Base-by-base conservation (phyloP, 2,113 vertebrate species). In the Oophaga pumilio region DNA sequence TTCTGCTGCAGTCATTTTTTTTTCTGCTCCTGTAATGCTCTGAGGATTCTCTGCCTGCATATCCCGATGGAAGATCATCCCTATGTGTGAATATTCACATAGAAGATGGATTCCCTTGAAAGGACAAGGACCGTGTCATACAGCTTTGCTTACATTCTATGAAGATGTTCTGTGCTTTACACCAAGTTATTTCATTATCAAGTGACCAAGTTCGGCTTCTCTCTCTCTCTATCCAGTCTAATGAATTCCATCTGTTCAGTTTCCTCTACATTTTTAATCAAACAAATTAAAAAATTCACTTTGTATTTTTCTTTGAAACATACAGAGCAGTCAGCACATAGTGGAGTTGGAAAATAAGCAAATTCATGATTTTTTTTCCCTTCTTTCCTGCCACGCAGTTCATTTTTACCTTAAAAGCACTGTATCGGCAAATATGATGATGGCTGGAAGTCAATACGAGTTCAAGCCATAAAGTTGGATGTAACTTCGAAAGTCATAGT, bases 241-340 rank as follows among this genome's bases (percentile, higher is more conserved):
- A 76, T 43, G 24, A 56, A 52, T 88, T 88, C 71, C 60, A 88
- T 84, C 59, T 77, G 73, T 62, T 76, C 18, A 18, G 53, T 84
- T 52, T 84, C 60, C 24, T 88, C 62, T 74, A 49, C 28, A 66
- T 77, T 84, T 83, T 80, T 71, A 78, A 82, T 87, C 86, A 74
- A 28, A 80, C 15, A 69, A 74, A 66, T 68, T 76, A 64, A 11
- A 52, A 81, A 66, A 56, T 53, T 18, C 49, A 77, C 66, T 68
- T 68, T 68, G 57, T 87, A 83, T 76, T 49, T 86, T 82, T 73
- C 78, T 87, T 49, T 73, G 28, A 82, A 76, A 69, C 53, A 56
- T 52, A 26, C 24, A 88, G 71, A 77, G 73, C 10, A 88, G 87
- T 88, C 87, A 88, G 87, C 81, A 77, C 49, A 66, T 88, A 84